Evolutionary conservation across 2,888 invertebrate genomes (phyloP), one percentile per base, ranked within the genome.

Genomic region (Taenaris catops): DNA sequence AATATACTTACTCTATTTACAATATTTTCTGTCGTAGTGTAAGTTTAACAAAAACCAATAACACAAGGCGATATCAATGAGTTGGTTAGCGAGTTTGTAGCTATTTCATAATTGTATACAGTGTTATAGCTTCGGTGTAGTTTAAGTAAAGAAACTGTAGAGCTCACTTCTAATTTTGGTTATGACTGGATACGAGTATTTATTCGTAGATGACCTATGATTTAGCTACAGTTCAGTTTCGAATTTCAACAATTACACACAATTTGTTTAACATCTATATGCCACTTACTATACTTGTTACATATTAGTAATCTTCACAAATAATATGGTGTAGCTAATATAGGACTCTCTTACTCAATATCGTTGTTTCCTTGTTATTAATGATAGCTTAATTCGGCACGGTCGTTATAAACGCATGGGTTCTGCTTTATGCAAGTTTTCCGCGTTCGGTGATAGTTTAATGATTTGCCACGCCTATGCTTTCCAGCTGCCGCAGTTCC

Each of bases 311-410:
- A 31, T 35, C 28, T 41, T 48, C 41, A n/a, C n/a, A 48, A 53
- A 54, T 49, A 44, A 55, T 64, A 66, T 63, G 63, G 58, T 31
- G 38, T 59, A 59, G 67, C 51, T 62, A 69, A 73, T 71, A 53
- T 56, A 58, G 53, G 53, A 57, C 55, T 55, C 46, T 49, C 53
- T 58, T 59, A 48, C 54, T 49, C 52, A 56, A 56, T 56, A 51
- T 46, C 35, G 47, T 38, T 42, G 48, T 56, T 58, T 57, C 58
- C 63, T 63, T 37, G 53, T 58, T 51, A 52, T 54, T 53, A 52
- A 53, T 57, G 51, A 51, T 52, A 52, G 48, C 48, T 48, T 51
- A 51, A 55, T 55, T 54, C 43, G 46, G 44, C 46, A 46, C 51
- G 46, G 49, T 48, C 48, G 53, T 48, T 44, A 47, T 44, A 45